A percentile compares a stretch with the other conserved stretches of the same genome.
Evolutionary conservation across 2,888 invertebrate species (phyloP).

Genomic region (Timema podura): DNA sequence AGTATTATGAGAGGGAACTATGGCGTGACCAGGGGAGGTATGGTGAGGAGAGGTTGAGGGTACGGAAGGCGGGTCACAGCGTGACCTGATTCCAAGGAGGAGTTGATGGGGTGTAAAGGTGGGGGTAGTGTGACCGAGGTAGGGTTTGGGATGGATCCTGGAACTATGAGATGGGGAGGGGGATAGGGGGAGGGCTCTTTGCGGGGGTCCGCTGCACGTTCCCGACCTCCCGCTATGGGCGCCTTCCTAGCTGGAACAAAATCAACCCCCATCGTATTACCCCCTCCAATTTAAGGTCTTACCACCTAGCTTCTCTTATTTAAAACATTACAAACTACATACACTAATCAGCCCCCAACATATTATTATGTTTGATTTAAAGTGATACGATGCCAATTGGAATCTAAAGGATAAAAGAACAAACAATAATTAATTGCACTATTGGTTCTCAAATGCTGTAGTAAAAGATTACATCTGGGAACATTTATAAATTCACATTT

Average conservation of each 20-base stretch:
- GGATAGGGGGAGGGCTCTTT: slow-evolving; percentile 1
- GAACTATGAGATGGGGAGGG: slow-evolving; percentile 33
- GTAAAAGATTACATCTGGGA: no score
- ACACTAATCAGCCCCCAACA: background rate
- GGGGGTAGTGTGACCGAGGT: slow-evolving; percentile 37
- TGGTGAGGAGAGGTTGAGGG: background rate
- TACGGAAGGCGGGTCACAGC: background rate
- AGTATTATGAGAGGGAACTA: slow-evolving; percentile 17
- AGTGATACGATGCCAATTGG: no score
- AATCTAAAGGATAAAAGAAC: no score
- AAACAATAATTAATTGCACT: no score
- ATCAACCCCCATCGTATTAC: slow-evolving; percentile 17
- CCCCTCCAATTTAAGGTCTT: background rate
- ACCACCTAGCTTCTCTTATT: background rate
- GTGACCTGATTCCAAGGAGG: background rate
- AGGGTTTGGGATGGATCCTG: slow-evolving; percentile 39
- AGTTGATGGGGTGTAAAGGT: slow-evolving; percentile 20
- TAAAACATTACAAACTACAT: background rate
- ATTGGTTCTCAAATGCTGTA: no score
- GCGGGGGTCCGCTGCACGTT: slow-evolving; percentile 21
- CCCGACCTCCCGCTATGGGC: slow-evolving; percentile 49
- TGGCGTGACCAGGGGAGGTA: slow-evolving; percentile 8
- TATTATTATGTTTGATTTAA: no score
- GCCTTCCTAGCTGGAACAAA: slow-evolving; percentile 60
- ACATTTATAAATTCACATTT: no score